Conservation (phyloP, 2,797 vertebrate genomes). For the Lophotriccus pileatus region DNA sequence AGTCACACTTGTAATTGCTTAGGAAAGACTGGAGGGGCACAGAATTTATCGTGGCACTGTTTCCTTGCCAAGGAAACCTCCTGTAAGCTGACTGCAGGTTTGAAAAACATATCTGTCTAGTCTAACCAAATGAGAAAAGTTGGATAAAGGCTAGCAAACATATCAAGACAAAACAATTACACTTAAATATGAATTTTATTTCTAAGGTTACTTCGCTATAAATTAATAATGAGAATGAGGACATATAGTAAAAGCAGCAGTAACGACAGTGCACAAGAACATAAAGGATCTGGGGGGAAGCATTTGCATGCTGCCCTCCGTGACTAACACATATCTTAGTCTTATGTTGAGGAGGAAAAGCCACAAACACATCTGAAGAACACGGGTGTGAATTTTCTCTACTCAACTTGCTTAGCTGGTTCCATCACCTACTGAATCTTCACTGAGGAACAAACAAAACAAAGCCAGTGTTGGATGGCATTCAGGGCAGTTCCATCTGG, state of each 20-base stretch:
- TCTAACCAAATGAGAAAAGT: not conserved
- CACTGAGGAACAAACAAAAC: not conserved
- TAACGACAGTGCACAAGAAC: not conserved
- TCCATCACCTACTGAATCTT: not conserved
- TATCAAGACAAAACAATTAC: not conserved
- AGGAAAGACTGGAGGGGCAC: not conserved
- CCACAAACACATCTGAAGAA: not conserved
- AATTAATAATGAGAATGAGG: slow-evolving; percentile 35
- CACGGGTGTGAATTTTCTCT: not conserved
- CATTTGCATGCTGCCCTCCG: not conserved
- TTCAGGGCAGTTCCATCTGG: not conserved
- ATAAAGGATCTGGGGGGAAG: not conserved
- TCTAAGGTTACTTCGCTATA: slow-evolving; percentile 36
- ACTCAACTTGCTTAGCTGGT: not conserved
- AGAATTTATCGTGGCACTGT: not conserved
- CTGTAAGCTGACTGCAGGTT: not conserved
- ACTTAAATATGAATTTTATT: slow-evolving; percentile 65
- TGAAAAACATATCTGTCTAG: not conserved
- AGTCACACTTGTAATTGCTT: not conserved
- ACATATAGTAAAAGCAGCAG: not conserved
- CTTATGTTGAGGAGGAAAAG: not conserved
- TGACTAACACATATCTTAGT: not conserved
- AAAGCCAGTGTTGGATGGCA: not conserved
- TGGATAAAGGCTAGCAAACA: not conserved
- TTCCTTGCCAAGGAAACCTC: not conserved